Conservation (phyloP, 2,888 invertebrate genomes). For the Epirrhoe tristata region DNA sequence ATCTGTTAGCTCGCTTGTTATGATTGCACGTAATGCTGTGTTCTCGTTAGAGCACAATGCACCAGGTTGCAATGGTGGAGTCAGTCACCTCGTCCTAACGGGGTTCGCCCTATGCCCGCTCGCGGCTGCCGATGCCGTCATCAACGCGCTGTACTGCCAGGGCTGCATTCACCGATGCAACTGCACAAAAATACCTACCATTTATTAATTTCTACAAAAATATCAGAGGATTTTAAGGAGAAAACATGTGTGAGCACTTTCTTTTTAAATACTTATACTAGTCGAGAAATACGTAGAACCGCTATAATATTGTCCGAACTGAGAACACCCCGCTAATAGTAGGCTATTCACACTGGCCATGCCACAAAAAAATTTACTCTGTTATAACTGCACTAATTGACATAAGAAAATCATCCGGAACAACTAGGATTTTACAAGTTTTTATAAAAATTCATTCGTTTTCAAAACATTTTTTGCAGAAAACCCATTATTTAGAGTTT, state of each 20-base stretch:
- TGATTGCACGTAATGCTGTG: conserved; percentile 78
- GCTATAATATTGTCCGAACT: conserved; percentile 55
- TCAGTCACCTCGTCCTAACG: conserved; percentile 84
- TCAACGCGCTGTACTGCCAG: conserved; percentile 72
- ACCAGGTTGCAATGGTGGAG: conserved; percentile 82
- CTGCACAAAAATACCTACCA: conserved; percentile 11
- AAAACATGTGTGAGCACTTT: conserved; percentile 10
- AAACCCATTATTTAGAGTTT: no score
- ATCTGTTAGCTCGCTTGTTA: conserved; percentile 67
- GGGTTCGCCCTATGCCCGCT: conserved; percentile 80
- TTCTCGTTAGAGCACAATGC: conserved; percentile 85
- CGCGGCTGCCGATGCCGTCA: conserved; percentile 75
- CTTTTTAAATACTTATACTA: conserved; percentile 31
- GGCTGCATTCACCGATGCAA: conserved; percentile 60
- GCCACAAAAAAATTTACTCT: conserved; percentile 48
- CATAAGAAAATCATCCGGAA: no score
- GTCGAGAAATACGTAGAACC: conserved; percentile 37
- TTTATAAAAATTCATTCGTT: not conserved
- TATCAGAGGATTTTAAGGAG: not conserved
- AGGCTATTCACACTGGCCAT: conserved; percentile 53
- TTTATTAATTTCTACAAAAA: conserved; percentile 7
- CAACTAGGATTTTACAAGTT: not conserved
- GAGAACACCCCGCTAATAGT: conserved; percentile 54
- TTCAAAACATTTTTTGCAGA: no score
- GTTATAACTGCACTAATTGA: conserved; percentile 26